phyloP scores from a whole-genome alignment of 2,113 vertebrate genomes.

The Dasyprocta punctata region DNA sequence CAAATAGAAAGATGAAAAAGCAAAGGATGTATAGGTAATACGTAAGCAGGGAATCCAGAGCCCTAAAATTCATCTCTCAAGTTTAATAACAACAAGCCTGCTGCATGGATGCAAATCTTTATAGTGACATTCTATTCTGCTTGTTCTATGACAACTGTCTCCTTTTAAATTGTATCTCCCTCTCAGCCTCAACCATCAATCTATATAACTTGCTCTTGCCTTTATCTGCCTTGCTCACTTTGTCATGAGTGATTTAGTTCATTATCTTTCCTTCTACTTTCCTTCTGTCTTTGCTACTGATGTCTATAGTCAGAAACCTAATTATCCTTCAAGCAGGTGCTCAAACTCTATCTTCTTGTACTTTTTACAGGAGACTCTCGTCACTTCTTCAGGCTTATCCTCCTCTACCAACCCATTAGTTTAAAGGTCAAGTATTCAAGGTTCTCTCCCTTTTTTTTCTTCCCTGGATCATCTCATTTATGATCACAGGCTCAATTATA shows the following conservation, averaged over 20 bases:
- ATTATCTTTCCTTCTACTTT: background rate
- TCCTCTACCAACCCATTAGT: background rate
- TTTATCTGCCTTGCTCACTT: background rate
- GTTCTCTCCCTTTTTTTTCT: background rate
- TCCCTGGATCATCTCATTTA: background rate
- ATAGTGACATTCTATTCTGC: background rate
- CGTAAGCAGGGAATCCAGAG: background rate
- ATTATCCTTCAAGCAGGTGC: conserved; percentile 13
- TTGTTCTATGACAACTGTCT: background rate
- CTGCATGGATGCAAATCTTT: background rate
- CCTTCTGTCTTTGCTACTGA: background rate
- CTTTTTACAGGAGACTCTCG: conserved; percentile 22
- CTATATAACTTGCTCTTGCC: background rate
- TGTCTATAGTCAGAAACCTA: conserved; percentile 18
- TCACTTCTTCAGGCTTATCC: background rate
- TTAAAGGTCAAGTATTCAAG: background rate
- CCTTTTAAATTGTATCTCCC: background rate
- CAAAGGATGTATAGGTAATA: background rate
- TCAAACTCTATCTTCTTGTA: background rate
- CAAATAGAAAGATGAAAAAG: background rate
- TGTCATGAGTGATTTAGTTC: conserved; percentile 13
- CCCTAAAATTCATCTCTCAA: background rate
- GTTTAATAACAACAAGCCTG: background rate
- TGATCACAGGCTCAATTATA: background rate
- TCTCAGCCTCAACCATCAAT: background rate